Percentiles rank a stretch among this genome's conserved stretches.
phyloP scores from a whole-genome alignment of 2,113 vertebrate species.

The Gyps fulvus region DNA sequence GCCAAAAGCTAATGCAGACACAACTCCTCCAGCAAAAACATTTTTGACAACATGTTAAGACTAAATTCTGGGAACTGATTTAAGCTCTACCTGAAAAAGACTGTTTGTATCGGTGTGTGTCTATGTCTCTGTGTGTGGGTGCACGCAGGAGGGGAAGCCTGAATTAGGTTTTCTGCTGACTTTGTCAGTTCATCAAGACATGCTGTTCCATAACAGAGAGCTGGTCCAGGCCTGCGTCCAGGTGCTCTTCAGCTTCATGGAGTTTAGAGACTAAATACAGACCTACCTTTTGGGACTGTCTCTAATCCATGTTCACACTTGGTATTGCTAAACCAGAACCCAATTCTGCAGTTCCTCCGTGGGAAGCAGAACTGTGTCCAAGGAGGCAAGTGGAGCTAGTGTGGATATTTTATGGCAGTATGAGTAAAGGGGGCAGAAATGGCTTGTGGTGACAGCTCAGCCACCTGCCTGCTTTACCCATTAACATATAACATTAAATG shows the following conservation, averaged over 20 bases:
- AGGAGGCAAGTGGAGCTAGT: neutral
- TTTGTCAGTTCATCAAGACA: neutral
- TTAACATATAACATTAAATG: neutral
- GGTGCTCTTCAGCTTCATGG: neutral
- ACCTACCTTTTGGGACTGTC: neutral
- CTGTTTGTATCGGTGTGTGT: neutral
- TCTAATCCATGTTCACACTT: neutral
- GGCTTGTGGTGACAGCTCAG: neutral
- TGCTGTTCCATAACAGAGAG: neutral
- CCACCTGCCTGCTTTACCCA: neutral
- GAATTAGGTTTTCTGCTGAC: conserved; percentile 4
- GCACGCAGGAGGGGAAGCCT: neutral
- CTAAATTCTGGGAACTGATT: conserved; percentile 4
- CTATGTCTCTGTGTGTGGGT: neutral
- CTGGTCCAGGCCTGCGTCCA: neutral
- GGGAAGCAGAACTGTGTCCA: neutral
- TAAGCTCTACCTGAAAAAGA: neutral
- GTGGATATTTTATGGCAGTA: neutral
- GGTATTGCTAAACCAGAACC: neutral
- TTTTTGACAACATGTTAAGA: conserved; percentile 15
- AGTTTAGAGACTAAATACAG: neutral
- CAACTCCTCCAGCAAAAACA: conserved; percentile 9
- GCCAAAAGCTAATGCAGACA: neutral
- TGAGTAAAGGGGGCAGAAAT: neutral
- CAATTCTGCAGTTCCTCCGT: neutral